Evolutionary conservation across 2,113 vertebrate genomes (phyloP).

Genomic region (Stercorarius parasiticus): DNA sequence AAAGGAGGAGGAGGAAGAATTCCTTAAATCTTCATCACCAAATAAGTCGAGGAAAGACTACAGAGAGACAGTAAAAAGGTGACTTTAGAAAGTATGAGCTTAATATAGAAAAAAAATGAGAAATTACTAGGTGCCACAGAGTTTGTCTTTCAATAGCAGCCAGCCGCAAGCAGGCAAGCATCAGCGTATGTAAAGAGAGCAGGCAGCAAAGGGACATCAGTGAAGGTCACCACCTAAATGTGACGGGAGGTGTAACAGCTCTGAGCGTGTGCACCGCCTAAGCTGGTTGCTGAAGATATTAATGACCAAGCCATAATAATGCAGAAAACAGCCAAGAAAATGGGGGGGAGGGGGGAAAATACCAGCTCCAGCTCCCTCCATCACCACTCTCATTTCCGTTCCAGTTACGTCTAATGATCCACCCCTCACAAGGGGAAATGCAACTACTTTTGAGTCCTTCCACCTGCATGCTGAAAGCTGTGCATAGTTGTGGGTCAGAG

Average conservation of each 20-base stretch:
- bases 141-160: not conserved
- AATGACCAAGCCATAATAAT: not conserved
- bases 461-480: not conserved
- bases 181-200: not conserved
- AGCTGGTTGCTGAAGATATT: not conserved
- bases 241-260: not conserved
- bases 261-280: fast-evolving
- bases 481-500: not conserved
- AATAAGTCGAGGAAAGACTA: not conserved
- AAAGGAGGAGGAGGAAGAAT: not conserved
- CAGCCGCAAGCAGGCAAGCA: not conserved
- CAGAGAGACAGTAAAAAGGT: not conserved
- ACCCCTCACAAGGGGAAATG: not conserved
- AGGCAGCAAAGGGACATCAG: not conserved
- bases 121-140: not conserved
- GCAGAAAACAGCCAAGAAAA: not conserved
- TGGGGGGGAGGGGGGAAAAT: not conserved
- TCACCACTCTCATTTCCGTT: not conserved
- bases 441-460: not conserved
- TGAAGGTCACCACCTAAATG: not conserved
- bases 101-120: not conserved
- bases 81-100: not conserved
- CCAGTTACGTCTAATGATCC: not conserved
- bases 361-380: not conserved
- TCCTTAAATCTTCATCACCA: not conserved